These are phyloP conservation scores for Atrina japonica DNA, from an alignment of 2,888 invertebrate species.

Conservation along the genomic window DNA sequence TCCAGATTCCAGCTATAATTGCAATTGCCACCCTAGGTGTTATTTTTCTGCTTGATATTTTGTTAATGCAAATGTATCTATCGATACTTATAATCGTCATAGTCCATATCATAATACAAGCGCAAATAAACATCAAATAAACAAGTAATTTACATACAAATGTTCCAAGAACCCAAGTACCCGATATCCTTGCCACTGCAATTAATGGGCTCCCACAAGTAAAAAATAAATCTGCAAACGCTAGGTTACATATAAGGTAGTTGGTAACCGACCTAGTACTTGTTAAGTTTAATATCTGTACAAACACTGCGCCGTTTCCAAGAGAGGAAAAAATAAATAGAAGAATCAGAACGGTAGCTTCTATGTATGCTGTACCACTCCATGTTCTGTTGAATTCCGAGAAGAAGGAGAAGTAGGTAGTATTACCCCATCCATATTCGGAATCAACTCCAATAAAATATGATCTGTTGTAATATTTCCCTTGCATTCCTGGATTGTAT, in stretches of 20 bases:
- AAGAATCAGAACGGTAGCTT: slow-evolving; percentile 51
- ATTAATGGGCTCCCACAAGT: slow-evolving; percentile 62
- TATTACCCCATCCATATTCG: slow-evolving; percentile 58
- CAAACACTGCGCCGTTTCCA: slow-evolving; percentile 58
- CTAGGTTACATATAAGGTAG: slow-evolving; percentile 66
- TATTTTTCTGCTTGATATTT: slow-evolving; percentile 43
- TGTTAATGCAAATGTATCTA: slow-evolving; percentile 62
- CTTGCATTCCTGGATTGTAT: too few relatives aligned
- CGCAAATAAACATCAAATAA: slow-evolving; percentile 61
- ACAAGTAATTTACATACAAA: slow-evolving; percentile 61
- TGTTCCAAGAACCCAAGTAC: slow-evolving; percentile 67
- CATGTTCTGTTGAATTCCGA: slow-evolving; percentile 65
- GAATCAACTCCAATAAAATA: slow-evolving; percentile 57
- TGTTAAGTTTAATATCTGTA: slow-evolving; percentile 46
- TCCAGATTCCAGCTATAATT: slow-evolving; percentile 58
- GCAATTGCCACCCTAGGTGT: slow-evolving; percentile 45
- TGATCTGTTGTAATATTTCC: slow-evolving; percentile 43
- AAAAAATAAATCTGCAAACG: slow-evolving; percentile 66
- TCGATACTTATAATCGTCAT: slow-evolving; percentile 70
- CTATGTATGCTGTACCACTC: slow-evolving; percentile 46
- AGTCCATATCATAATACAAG: slow-evolving; percentile 67
- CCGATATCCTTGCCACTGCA: slow-evolving; percentile 62
- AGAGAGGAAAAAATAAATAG: slow-evolving; percentile 55
- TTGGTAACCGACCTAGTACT: slow-evolving; percentile 59
- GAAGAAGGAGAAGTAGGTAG: slow-evolving; percentile 66